Conservation (phyloP, 2,888 invertebrate genomes). For the Acronicta aceris region DNA sequence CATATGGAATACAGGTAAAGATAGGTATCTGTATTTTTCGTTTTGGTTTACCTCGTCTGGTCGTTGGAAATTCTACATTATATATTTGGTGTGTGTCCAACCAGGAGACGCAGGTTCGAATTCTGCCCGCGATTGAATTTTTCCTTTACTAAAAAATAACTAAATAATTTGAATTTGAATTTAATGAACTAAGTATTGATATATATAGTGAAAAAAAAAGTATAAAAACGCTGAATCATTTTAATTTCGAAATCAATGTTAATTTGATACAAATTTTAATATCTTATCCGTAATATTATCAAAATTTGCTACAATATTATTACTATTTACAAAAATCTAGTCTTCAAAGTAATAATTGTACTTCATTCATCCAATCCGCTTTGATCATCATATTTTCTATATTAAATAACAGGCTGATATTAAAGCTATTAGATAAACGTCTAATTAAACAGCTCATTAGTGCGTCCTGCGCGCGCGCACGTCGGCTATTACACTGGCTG, state of each 20-base stretch:
- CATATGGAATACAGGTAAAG: conserved; percentile 13
- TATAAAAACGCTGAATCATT: too few species aligned
- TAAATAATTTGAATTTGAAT: too few species aligned
- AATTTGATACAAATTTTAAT: too few species aligned
- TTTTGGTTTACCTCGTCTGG: not conserved
- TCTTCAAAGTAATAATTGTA: not conserved
- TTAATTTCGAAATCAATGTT: too few species aligned
- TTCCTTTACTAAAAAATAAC: too few species aligned
- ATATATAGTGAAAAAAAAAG: too few species aligned
- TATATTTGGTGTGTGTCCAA: not conserved
- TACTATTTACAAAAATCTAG: too few species aligned
- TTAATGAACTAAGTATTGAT: too few species aligned
- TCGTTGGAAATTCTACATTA: not conserved
- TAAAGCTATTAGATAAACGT: conserved; percentile 47
- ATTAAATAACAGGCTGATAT: conserved; percentile 48
- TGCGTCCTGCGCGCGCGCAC: conserved; percentile 52
- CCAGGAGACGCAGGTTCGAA: too few species aligned
- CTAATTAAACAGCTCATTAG: conserved; percentile 56
- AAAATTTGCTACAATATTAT: too few species aligned
- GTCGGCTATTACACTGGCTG: conserved; percentile 50
- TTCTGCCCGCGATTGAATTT: too few species aligned
- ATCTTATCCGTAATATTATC: too few species aligned
- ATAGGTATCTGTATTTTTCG: conserved; percentile 18
- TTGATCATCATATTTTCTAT: conserved; percentile 33
- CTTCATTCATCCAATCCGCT: conserved; percentile 8